Conservation (phyloP, 2,797 vertebrate species). For the Carcharodon carcharias region DNA sequence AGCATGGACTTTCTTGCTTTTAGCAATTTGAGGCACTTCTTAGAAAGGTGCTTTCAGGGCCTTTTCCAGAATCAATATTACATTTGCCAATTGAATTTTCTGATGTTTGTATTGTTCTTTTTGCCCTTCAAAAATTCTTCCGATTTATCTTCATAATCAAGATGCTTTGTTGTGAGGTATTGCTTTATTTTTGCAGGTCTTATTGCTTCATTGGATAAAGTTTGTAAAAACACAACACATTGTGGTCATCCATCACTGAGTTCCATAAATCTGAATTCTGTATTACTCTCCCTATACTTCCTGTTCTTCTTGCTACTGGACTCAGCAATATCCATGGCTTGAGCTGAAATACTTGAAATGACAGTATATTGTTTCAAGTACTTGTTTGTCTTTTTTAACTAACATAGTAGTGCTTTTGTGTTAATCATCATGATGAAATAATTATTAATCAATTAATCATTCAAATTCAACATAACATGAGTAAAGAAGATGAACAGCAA, state of each 20-base stretch:
- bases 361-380: neutral
- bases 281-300: neutral
- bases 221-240: neutral
- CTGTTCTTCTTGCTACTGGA: neutral
- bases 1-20: neutral
- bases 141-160: neutral
- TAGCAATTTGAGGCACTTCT: neutral
- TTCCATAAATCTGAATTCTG: neutral
- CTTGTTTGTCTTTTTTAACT: neutral
- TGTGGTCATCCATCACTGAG: neutral
- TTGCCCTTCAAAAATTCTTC: neutral
- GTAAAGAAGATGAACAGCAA: neutral
- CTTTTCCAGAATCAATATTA: neutral
- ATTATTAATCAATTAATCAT: neutral
- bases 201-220: neutral
- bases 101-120: neutral
- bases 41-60: neutral
- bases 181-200: neutral
- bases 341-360: neutral
- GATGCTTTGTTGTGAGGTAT: neutral
- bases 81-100: neutral
- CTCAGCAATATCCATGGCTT: neutral
- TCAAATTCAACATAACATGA: neutral
- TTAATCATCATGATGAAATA: neutral
- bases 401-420: neutral